Conservation (phyloP, 1,140 invertebrate genomes). For the Mycetomoellerius zeteki region DNA sequence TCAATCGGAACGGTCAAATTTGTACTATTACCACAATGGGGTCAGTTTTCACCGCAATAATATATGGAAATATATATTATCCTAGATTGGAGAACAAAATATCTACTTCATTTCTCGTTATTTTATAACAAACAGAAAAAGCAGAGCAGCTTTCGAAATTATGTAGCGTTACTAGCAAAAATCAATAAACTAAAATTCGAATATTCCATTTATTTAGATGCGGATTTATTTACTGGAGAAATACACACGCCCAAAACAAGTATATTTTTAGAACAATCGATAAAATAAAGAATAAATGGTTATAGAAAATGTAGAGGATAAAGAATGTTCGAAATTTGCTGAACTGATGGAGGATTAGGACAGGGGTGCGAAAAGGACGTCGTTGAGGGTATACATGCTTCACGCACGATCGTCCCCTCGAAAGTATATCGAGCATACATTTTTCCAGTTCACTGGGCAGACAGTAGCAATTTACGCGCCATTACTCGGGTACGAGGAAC, state of each 20-base stretch:
- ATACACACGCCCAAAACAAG: background rate
- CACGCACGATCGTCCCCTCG: conserved; percentile 39
- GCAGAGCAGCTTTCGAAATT: background rate
- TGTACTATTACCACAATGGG: conserved; percentile 4
- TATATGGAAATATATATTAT: conserved; percentile 17
- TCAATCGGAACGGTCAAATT: conserved; percentile 47
- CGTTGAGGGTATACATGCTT: conserved; percentile 12
- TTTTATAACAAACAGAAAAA: background rate
- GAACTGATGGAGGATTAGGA: background rate
- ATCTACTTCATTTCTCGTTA: background rate
- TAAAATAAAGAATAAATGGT: background rate
- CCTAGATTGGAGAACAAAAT: background rate
- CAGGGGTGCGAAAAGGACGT: background rate
- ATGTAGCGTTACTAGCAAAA: background rate
- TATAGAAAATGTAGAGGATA: background rate
- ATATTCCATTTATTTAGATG: background rate
- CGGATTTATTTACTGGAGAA: background rate
- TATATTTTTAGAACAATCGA: background rate
- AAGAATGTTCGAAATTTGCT: background rate
- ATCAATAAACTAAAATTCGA: background rate
- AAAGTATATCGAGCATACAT: conserved; percentile 55
- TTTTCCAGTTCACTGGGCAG: conserved; percentile 45
- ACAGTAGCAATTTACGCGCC: conserved; percentile 27
- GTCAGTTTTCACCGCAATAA: conserved; percentile 21
- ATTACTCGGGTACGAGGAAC: conserved; percentile 25